These are phyloP conservation scores for Ophion slaviceki DNA, from an alignment of 2,888 invertebrate species.

Conservation along the genomic window DNA sequence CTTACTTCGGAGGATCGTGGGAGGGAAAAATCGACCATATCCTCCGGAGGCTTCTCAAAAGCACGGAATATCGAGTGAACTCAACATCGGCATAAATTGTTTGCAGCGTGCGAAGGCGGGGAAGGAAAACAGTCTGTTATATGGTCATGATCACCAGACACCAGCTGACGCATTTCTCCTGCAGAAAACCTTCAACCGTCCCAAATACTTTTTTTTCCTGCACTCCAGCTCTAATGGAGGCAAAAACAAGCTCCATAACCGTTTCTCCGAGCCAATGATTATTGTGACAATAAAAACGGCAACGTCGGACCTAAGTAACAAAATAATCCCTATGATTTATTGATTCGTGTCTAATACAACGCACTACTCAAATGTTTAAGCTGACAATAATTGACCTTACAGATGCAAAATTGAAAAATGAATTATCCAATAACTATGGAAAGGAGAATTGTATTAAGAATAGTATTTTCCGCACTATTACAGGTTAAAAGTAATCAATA, in stretches of 20 bases:
- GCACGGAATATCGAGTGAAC: constrained; percentile 57
- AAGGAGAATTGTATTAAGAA: too few species aligned
- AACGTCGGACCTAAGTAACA: too few species aligned
- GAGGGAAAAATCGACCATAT: constrained; percentile 23
- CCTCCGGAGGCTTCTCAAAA: constrained; percentile 26
- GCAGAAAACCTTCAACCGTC: constrained; percentile 23
- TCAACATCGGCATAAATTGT: constrained; percentile 44
- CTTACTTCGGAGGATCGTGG: background rate
- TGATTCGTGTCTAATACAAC: too few species aligned
- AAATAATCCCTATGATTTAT: too few species aligned
- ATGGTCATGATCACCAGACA: constrained; percentile 56
- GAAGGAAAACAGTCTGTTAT: constrained; percentile 46
- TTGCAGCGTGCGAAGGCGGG: constrained; percentile 24
- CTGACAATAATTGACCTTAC: too few species aligned
- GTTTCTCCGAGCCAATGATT: too few species aligned
- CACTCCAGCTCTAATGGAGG: background rate
- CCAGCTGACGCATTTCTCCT: constrained; percentile 51
- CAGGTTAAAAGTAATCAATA: too few species aligned
- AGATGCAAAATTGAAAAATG: too few species aligned
- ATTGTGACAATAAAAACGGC: too few species aligned
- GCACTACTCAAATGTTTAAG: too few species aligned
- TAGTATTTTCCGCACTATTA: too few species aligned
- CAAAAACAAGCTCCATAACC: background rate
- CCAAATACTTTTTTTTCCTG: background rate
- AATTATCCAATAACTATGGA: too few species aligned